Evolutionary conservation across 2,888 invertebrate species (phyloP).

Genomic region (Conistra vaccinii): DNA sequence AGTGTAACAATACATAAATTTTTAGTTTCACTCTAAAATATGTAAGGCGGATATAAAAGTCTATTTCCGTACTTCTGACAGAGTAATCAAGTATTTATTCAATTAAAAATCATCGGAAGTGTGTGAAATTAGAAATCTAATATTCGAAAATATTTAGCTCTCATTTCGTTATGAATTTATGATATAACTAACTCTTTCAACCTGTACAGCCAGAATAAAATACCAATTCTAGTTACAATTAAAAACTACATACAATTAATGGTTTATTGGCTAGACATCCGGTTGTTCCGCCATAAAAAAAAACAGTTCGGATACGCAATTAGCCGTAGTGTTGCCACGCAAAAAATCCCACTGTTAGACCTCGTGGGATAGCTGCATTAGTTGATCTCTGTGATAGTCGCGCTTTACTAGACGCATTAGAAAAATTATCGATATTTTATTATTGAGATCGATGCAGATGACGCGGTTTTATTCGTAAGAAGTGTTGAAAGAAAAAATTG

Average conservation of each 20-base stretch:
- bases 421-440: slow-evolving; percentile 23
- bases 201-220: not conserved
- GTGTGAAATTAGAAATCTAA: not conserved
- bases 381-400: slow-evolving; percentile 21
- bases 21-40: not conserved
- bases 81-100: slow-evolving; percentile 4
- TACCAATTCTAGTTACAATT: slow-evolving; percentile 9
- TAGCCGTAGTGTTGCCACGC: slow-evolving; percentile 22
- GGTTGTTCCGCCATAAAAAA: slow-evolving; percentile 59
- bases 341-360: slow-evolving; percentile 42
- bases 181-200: not conserved
- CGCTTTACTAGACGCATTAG: slow-evolving; percentile 5
- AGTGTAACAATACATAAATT: not conserved
- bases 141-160: not conserved
- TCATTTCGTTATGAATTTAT: not conserved
- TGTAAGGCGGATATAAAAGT: not conserved
- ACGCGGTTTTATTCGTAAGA: not conserved
- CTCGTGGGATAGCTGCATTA: slow-evolving; percentile 50
- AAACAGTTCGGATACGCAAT: slow-evolving; percentile 54
- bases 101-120: not conserved
- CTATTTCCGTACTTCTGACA: not conserved
- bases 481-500: not conserved
- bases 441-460: not conserved
- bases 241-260: slow-evolving; percentile 48
- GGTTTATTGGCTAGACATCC: slow-evolving; percentile 65